Evolutionary conservation across 2,113 vertebrate species (phyloP), one percentile per base, ranked within the genome.

Genomic region (Proterorhinus semilunaris): DNA sequence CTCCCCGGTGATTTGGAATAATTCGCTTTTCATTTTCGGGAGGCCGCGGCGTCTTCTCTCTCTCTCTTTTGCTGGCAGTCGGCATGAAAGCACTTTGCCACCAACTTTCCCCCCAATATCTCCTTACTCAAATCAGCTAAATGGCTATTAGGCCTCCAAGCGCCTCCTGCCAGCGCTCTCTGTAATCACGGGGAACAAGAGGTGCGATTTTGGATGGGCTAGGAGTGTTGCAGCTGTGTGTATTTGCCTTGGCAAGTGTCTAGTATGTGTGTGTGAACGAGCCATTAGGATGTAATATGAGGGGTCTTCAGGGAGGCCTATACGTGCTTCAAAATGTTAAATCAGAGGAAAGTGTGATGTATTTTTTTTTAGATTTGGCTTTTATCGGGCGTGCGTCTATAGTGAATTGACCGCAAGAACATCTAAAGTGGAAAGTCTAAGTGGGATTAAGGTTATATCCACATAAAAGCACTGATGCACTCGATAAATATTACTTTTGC

Each of bases 11-110:
- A 90, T 87, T 90, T 91, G 75, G 78, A 89, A 89, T 90, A 86
- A 91, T 91, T 91, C 90, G 87, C 79, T 78, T 79, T 82, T 92
- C 84, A 90, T 92, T 91, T 84, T 88, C 89, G 88, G 89, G 90
- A 88, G 78, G 80, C 82, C 82, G 86, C 87, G 86, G 84, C 57
- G 78, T 36, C 80, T 84, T 87, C 89, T 73, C 57, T 75, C 80
- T 84, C 27, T 36, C 87, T 88, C 74, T 50, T 75, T 72, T 65
- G 59, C 90, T 93, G 91, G 90, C 90, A 92, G 86, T 79, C 75
- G 0, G 72, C 83, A 86, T 88, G 79, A 92, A 92, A 92, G 90
- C 87, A 89, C 89, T 91, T 84, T 73, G 77, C 81, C 87, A 89
- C 82, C 88, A 89, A 92, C 89, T 89, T 90, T 86, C 88, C 84